phyloP scores from a whole-genome alignment of 2,797 vertebrate species.

The Sebastes matsubarae region DNA sequence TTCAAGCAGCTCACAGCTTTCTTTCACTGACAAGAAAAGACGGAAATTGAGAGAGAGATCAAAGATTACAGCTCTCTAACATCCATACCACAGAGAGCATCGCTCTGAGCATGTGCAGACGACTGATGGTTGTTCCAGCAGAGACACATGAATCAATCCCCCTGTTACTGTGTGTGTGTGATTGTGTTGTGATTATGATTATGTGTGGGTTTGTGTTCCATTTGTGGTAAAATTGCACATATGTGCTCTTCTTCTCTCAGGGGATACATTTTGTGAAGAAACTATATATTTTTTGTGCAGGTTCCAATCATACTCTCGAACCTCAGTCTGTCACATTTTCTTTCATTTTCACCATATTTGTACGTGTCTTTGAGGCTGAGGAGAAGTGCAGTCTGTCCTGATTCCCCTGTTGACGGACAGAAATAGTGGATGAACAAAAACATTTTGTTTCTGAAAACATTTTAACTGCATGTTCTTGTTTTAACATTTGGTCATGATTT shows the following conservation, averaged over 20 bases:
- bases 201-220: not conserved
- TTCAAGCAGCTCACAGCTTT: not conserved
- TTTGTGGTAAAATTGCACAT: slow-evolving; percentile 19
- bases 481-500: not conserved
- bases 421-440: not conserved
- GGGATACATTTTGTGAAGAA: slow-evolving; percentile 21
- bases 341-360: not conserved
- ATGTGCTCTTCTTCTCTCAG: slow-evolving; percentile 20
- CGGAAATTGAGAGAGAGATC: not conserved
- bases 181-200: not conserved
- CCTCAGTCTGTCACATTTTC: not conserved
- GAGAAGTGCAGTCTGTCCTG: not conserved
- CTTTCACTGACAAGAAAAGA: not conserved
- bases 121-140: slow-evolving; percentile 36
- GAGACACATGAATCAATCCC: slow-evolving; percentile 47
- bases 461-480: not conserved
- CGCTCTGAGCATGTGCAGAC: slow-evolving; percentile 6
- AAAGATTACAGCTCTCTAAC: not conserved
- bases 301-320: not conserved
- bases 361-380: not conserved
- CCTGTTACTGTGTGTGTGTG: slow-evolving; percentile 1
- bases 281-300: not conserved
- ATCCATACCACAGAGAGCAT: not conserved
- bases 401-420: not conserved
- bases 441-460: not conserved